phyloP scores from a whole-genome alignment of 1,140 invertebrate species.

The Xylocopa sonorina region DNA sequence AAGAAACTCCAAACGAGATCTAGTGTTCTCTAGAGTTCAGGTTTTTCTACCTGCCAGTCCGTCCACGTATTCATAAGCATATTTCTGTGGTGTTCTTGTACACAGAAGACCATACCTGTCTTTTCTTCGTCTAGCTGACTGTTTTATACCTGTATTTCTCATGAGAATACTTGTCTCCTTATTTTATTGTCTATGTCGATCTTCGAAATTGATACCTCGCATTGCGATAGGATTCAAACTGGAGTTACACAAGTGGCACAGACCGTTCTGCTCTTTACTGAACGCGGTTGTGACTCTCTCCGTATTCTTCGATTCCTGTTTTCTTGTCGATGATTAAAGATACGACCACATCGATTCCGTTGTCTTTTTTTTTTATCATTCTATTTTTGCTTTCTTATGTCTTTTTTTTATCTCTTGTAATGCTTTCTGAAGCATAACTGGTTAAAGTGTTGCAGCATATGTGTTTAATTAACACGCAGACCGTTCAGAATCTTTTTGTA shows the following conservation, averaged over 20 bases:
- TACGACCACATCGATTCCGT: background rate
- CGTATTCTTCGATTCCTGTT: background rate
- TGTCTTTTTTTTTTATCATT: too few species aligned
- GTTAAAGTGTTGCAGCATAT: background rate
- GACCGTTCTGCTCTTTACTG: background rate
- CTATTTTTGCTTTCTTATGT: background rate
- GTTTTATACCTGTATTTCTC: slow-evolving; percentile 26
- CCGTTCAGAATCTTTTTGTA: background rate
- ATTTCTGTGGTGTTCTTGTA: slow-evolving; percentile 53
- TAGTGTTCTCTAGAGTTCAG: background rate
- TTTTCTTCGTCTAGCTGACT: slow-evolving; percentile 27
- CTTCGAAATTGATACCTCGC: slow-evolving; percentile 16
- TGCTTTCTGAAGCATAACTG: background rate
- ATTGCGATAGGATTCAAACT: background rate
- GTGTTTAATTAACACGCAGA: slow-evolving; percentile 7
- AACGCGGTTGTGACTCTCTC: background rate
- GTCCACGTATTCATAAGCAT: slow-evolving; percentile 28
- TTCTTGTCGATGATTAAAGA: background rate
- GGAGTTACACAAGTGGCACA: background rate
- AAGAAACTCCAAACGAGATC: background rate
- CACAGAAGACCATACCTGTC: slow-evolving; percentile 21
- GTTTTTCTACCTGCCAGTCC: slow-evolving; percentile 41
- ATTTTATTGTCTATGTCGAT: slow-evolving; percentile 15
- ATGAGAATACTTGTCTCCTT: slow-evolving; percentile 26
- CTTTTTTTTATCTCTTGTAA: background rate